A percentile compares a stretch with the other conserved stretches of the same genome.
Conservation (phyloP, 2,797 vertebrate genomes). For the Dryobates pubescens region DNA sequence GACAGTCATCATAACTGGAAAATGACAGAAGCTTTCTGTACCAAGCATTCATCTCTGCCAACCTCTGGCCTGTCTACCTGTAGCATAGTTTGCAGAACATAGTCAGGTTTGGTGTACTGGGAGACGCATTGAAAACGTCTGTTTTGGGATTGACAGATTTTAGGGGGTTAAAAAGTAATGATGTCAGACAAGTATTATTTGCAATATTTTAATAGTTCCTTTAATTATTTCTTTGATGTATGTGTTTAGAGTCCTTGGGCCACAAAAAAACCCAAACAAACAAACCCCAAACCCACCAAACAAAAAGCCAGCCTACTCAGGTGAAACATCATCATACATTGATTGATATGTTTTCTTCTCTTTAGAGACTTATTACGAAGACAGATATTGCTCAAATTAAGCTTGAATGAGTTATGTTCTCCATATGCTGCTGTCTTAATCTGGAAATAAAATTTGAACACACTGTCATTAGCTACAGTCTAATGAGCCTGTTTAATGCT, state of each 20-base stretch:
- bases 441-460: not conserved
- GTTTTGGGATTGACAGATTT: not conserved
- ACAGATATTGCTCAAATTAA: not conserved
- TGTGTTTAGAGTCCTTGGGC: not conserved
- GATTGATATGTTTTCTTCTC: not conserved
- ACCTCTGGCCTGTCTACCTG: no score
- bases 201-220: not conserved
- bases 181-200: not conserved
- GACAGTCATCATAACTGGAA: not conserved
- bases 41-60: not conserved
- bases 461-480: not conserved
- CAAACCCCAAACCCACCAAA: no score
- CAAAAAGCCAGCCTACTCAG: not conserved
- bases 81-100: not conserved
- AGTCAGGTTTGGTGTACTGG: not conserved
- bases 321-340: not conserved
- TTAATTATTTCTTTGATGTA: not conserved
- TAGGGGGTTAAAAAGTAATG: not conserved
- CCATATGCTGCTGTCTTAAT: not conserved
- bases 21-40: not conserved
- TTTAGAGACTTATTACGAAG: not conserved
- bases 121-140: not conserved
- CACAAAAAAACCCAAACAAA: not conserved
- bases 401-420: not conserved
- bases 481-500: not conserved